Evolutionary conservation across 2,797 vertebrate species (phyloP), one percentile per base, ranked within the genome.

Genomic region (Pelodytes ibericus): DNA sequence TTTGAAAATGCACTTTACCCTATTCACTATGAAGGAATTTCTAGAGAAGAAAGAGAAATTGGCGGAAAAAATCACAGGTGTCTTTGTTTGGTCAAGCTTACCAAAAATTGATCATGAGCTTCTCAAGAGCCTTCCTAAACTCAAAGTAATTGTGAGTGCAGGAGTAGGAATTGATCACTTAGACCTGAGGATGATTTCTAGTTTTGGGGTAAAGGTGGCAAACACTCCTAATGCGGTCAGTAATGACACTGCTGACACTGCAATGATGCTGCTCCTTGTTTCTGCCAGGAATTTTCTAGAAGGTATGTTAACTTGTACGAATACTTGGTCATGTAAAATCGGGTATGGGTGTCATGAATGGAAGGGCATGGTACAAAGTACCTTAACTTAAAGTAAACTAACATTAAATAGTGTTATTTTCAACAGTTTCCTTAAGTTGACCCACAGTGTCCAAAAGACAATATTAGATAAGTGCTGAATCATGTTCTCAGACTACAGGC

Each of bases 111-210:
- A 83, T 30, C 49, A 53, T 22, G 82, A 85, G 20, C 84, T 95
- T 20, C 87, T 94, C 24, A 77, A 84, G 66, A 81, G 77, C 49
- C 80, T 93, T 57, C 90, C 91, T 15, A 85, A 87, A 39, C 75
- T 95, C 64, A 91, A 91, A 82, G 80, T 90, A 11, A 83, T 94
- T 47, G 91, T 88, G 65, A 91, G 49, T 26, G 36, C 80, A 36
- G 93, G 93, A 2, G 92, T 83, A 4, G 92, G 93, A 41, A 80
- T 92, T 62, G 90, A 94, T 74, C 92, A 93, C 73, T 62, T 94
- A 64, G 88, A 95, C 60, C 79, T 93, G 82, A 84, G 86, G 0
- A 80, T 94, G 53, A 83, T 94, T 39, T 86, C 83, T 62, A 86
- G 89, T 60, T 89, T 86, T 71, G 90, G 91, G 4, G 89, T 93